Evolutionary conservation across 2,797 vertebrate genomes (phyloP), one percentile per base, ranked within the genome.

Genomic region (Chelon auratus): DNA sequence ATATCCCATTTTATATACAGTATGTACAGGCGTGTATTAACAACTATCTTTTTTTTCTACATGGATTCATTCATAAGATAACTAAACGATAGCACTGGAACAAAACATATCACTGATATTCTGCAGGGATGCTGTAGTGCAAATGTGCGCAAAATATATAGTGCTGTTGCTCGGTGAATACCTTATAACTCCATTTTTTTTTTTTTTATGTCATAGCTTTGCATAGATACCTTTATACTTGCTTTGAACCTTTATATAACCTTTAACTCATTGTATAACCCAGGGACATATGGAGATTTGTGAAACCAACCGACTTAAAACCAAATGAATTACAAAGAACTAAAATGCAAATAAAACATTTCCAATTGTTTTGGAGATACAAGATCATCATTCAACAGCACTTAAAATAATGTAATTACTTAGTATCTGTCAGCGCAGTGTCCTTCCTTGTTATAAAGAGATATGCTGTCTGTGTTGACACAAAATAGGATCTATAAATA

Each of bases 1-100:
- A 94, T 94, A 94, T 94, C 91, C 93, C 93, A 92, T 94, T 94
- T 94, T 95, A 95, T 95, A 88, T 95, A 95, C 93, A 95, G 81
- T 94, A 95, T 94, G 80, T 94, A 95, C 92, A 95, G 68, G 80
- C 84, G 84, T 81, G 85, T 90, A 93, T 93, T 92, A 93, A 94
- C 91, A 92, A 91, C 91, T 87, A 89, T 76, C 74, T 86, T 90
- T 91, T 87, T 87, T 87, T 87, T 80, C 90, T 87, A 87, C 89
- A 90, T 89, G 84, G 82, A 89, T 86, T 91, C 86, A 87, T 85
- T 93, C 88, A 91, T 73, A 86, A 87, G 71, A 75, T 89, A 88
- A 88, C 83, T 83, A 86, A 90, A 90, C 86, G 91, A 89, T 87
- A 90, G 84, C 88, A 89, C 82, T 85, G 87, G 78, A 86, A 88